phyloP scores from a whole-genome alignment of 2,113 vertebrate genomes.

The Nannobrachium achirus region DNA sequence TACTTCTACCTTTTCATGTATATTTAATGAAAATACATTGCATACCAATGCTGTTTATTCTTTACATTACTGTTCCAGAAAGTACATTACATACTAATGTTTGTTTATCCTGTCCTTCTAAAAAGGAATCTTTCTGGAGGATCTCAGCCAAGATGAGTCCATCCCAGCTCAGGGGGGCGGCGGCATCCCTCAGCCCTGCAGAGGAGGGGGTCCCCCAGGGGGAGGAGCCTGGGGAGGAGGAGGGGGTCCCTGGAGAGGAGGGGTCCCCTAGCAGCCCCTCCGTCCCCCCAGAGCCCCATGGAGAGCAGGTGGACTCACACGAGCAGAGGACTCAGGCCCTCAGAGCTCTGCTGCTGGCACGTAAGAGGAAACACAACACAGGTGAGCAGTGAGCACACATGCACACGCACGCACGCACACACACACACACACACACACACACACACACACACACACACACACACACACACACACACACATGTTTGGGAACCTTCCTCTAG shows the following conservation, averaged over 20 bases:
- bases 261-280: slow-evolving; percentile 8
- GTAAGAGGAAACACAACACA: slow-evolving; percentile 67
- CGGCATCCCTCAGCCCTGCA: slow-evolving; percentile 74
- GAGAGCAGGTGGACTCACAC: slow-evolving; percentile 33
- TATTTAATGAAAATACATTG: too few species aligned
- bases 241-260: too few species aligned
- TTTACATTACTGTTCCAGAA: too few species aligned
- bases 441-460: too few species aligned
- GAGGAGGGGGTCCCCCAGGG: slow-evolving; percentile 25
- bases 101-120: too few species aligned
- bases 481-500: too few species aligned
- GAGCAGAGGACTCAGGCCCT: slow-evolving; percentile 74
- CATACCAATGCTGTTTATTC: too few species aligned
- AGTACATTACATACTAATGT: too few species aligned
- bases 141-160: slow-evolving; percentile 84
- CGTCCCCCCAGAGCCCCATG: slow-evolving; percentile 19
- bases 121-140: slow-evolving; percentile 94
- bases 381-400: slow-evolving; percentile 11
- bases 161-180: slow-evolving; percentile 75
- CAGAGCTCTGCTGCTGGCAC: slow-evolving; percentile 72
- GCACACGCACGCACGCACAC: too few species aligned
- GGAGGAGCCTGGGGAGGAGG: slow-evolving; percentile 26
- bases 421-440: too few species aligned
- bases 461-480: neutral
- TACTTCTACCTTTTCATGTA: too few species aligned